Evolutionary conservation across 2,888 invertebrate genomes (phyloP), one percentile per base, ranked within the genome.

Genomic region (Argyra leucocephala): DNA sequence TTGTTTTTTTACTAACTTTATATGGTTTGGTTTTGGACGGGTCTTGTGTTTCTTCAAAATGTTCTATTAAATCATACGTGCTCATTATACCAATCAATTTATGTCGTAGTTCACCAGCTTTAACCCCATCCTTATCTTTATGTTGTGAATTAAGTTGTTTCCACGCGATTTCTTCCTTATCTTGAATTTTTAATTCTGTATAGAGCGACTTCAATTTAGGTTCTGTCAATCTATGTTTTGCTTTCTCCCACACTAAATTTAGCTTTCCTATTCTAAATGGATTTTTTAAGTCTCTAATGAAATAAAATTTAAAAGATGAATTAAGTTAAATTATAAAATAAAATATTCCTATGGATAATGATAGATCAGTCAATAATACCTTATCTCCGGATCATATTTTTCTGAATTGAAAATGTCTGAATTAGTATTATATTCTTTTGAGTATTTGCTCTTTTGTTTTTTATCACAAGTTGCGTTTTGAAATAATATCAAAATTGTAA

Each of bases 181-280:
- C 96, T 68, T 96, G 96, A 60, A 94, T 85, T 81, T 91, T 92
- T 7, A 96, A 80, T 74, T 96, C 96, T 75, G 90, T 90, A 75
- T 90, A 93, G 22, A 96, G 76, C 0, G 92, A 91, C 73, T 91
- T 90, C 31, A 96, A 79, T 77, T 93, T 93, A 0, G 88, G 84
- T 74, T 92, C 91, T 5, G 92, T 88, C 58, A 96, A 77, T 67
- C 91, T 85, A 78, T 89, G 87, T 79, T 90, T 88, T 15, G 95
- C 95, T 82, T 96, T 96, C 4, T 86, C 81, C 95, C 95, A 96
- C 24, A 96, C 81, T 66, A 92, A 79, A 81, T 96, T 95, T 37
- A 95, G 79, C 81, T 95, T 96, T 36, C 90, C 88, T 88, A 95
- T 93, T 70, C 94, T 84, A 80, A 90, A 96, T 5, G 94, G 95